Conservation (phyloP, 1,140 invertebrate species). For the Globodera rostochiensis region DNA sequence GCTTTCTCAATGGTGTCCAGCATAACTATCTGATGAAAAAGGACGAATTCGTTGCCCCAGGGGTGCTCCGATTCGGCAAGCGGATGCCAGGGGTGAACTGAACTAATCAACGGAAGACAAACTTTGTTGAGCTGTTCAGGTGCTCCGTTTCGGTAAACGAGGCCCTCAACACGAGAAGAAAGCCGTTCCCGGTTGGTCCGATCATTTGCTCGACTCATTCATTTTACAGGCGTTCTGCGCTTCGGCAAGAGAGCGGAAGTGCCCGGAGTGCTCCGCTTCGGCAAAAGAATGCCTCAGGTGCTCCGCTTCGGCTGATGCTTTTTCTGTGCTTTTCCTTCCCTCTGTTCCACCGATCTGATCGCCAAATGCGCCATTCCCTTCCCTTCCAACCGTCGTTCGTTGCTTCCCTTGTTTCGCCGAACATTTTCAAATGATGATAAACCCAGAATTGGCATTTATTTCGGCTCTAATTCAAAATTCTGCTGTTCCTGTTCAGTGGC, state of each 20-base stretch:
- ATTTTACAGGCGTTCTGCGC: conserved; percentile 29
- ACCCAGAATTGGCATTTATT: too few species aligned
- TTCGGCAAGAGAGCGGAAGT: conserved; percentile 33
- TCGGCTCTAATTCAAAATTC: too few species aligned
- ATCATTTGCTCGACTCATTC: not conserved
- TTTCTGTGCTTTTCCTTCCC: not conserved
- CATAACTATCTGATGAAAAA: conserved; percentile 6
- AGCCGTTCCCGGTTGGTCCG: conserved; percentile 15
- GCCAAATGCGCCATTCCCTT: too few species aligned
- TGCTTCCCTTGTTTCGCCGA: too few species aligned
- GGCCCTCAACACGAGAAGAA: conserved; percentile 23
- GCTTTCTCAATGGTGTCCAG: not conserved
- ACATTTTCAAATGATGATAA: too few species aligned
- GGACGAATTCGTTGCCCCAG: conserved; percentile 27
- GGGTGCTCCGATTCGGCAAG: conserved; percentile 33
- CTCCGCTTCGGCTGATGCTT: conserved; percentile 23
- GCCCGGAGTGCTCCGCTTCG: conserved; percentile 30
- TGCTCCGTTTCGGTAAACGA: conserved; percentile 32
- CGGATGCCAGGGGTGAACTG: conserved; percentile 15
- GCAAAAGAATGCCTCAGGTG: conserved; percentile 30
- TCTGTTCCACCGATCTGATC: too few species aligned
- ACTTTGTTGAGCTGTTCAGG: conserved; percentile 16
- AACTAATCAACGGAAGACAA: not conserved
- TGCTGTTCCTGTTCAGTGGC: too few species aligned
- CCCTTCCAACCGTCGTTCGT: too few species aligned